phyloP scores from a whole-genome alignment of 2,797 vertebrate genomes.

The Xyrichtys novacula region DNA sequence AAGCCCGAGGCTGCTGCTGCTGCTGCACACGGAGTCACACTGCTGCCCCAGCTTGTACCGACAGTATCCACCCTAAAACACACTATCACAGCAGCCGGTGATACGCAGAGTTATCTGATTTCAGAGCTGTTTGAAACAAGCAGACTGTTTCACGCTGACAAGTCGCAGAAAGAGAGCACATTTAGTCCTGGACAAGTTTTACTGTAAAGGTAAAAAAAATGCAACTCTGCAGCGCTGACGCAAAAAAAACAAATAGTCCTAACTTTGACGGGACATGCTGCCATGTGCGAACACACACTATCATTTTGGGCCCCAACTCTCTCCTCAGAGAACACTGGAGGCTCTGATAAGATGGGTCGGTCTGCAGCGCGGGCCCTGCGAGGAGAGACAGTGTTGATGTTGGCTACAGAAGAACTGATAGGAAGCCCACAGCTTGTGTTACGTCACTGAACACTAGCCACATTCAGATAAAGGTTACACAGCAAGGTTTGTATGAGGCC shows the following conservation, averaged over 20 bases:
- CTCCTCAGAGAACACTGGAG: conserved; percentile 46
- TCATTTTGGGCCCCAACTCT: conserved; percentile 44
- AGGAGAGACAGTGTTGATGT: conserved; percentile 63
- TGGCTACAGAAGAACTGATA: conserved; percentile 62
- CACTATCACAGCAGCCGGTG: conserved; percentile 46
- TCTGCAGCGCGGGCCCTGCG: conserved; percentile 18
- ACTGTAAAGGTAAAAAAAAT: conserved; percentile 32
- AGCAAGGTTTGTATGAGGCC: conserved; percentile 33
- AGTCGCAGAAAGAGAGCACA: conserved; percentile 33
- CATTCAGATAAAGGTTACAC: conserved; percentile 69
- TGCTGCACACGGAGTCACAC: conserved; percentile 20
- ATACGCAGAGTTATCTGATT: conserved; percentile 38
- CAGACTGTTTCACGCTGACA: conserved; percentile 28
- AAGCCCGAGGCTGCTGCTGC: conserved; percentile 31
- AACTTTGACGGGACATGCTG: conserved; percentile 51
- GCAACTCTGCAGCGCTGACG: not conserved
- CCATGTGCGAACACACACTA: conserved; percentile 42
- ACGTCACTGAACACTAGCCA: conserved; percentile 62
- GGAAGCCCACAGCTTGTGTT: conserved; percentile 56
- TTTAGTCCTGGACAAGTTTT: conserved; percentile 31
- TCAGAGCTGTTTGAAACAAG: not conserved
- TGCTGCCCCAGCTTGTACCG: conserved; percentile 36
- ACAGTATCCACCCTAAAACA: conserved; percentile 37
- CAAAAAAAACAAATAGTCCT: conserved; percentile 46
- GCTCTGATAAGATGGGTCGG: conserved; percentile 63